Evolutionary conservation across 1,140 invertebrate genomes (phyloP), one percentile per base, ranked within the genome.

Genomic region (Pentalonia nigronervosa): DNA sequence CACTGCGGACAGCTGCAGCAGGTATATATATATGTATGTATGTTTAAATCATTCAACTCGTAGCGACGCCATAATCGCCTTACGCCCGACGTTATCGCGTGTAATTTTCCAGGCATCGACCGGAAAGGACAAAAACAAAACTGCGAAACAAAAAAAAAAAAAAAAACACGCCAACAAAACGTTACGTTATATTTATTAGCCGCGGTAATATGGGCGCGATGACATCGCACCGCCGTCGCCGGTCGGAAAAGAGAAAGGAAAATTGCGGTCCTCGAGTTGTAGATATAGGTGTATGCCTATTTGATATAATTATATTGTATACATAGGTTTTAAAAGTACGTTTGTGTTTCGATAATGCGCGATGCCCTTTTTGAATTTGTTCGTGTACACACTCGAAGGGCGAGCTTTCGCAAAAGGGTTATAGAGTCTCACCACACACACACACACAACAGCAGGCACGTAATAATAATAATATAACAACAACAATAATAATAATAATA

Each of bases 91-190:
- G 45, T 47, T 86, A 47, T 45, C 11, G 8, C 41, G 84, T 86
- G 45, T 86, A 86, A 86, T 47, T 86, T 86, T 86, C 45, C 30
- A 47, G 84, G n/a, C 11, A 47, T 45, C 23, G 23, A 47, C 84
- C 84, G 84, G 84, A 86, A 86, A 86, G 30, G 84, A 86, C 25
- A 30, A 86, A 86, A 86, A 47, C 81, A 36, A 20, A n/a, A 81
- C n/a, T 36, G 8, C 60, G 4, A 1, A 76, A 41, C 41, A 4
- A 41, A 41, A 1, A 41, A 76, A 36, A 45, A 84, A 83, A 83
- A 81, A 81, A 84, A 84, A 23, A 7, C 83, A 11, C 0, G n/a
- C 41, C 41, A 36, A 81, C n/a, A 2, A 67, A 67, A n/a, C 30
- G 14, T n/a, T 34, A 17, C 11, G 34, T 6, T 20, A 53, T 53